Evolutionary conservation across 2,113 vertebrate genomes (phyloP), one percentile per base, ranked within the genome.

Genomic region (Trematocara unimaculatum): DNA sequence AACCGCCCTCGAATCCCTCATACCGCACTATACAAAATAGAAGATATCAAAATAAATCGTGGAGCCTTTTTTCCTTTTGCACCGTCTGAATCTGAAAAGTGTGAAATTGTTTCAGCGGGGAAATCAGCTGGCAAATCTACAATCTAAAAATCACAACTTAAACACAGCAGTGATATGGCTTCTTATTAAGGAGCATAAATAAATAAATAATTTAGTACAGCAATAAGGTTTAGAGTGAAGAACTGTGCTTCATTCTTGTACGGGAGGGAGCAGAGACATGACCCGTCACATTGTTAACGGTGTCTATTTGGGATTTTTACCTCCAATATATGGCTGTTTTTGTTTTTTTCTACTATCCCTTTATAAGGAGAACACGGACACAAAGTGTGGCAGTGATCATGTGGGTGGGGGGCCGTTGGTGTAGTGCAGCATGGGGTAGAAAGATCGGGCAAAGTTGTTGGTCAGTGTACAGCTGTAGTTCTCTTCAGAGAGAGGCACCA

Each of bases 391-490:
- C 31, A 5, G 82, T 3, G 13, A 8, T 97, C 94, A 97, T 18
- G 97, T 98, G 4, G 98, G 98, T 0, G 98, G 99, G 0, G 98
- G 98, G 2, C 99, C 98, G 0, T 98, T 98, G 95, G 96, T 98
- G 87, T 99, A 99, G 51, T 91, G 96, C 87, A 99, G 96, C 99
- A 98, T 99, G n/a, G 97, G 98, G 91, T 98, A 96, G 86, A 99
- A 98, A 33, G 99, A 99, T 29, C 96, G 96, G 79, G 98, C 98
- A 0, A 99, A 99, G 95, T 98, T 99, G 95, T 99, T 99, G 91
- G 97, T 96, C 72, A 96, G 96, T 0, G 97, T 95, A 79, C 99
- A 99, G 96, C 98, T 98, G 95, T 96, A 97, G 86, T 97, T 96
- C 1, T 97, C 97, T 18, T 98, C 97, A 0, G 96, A 96, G 78